These are phyloP conservation scores for Druon quercuslanigerum DNA, from an alignment of 1,140 invertebrate species.

Conservation along the genomic window DNA sequence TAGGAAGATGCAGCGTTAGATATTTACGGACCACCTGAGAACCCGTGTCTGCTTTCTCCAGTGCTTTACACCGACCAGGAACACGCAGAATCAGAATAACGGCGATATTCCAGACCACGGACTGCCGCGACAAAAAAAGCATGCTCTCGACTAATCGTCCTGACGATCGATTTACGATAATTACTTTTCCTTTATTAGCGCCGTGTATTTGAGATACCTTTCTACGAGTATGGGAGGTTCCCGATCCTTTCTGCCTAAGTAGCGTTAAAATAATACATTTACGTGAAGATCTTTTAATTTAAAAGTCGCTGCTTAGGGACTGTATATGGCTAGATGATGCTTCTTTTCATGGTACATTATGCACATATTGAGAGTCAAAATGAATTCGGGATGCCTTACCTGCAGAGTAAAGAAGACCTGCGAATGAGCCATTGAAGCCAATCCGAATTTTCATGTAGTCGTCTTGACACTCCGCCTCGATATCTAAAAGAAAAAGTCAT, in stretches of 20 bases:
- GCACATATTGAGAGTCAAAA: not conserved
- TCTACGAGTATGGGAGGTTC: constrained; percentile 36
- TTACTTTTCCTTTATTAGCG: constrained; percentile 47
- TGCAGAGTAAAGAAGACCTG: constrained; percentile 91
- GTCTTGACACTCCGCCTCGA: constrained; percentile 95
- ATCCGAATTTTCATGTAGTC: constrained; percentile 96
- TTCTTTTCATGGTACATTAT: not conserved
- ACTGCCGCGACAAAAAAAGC: constrained; percentile 35
- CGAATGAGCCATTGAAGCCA: constrained; percentile 93
- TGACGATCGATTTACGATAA: constrained; percentile 52
- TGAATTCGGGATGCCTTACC: constrained; percentile 73
- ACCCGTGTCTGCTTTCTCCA: constrained; percentile 8
- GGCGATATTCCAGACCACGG: constrained; percentile 44
- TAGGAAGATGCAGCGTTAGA: constrained; percentile 26
- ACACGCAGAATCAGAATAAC: constrained; percentile 49
- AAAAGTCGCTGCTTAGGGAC: not conserved
- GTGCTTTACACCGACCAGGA: constrained; percentile 12
- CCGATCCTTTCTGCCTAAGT: not conserved
- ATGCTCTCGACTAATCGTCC: constrained; percentile 40
- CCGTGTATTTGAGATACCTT: constrained; percentile 28
- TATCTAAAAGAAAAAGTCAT: constrained; percentile 80
- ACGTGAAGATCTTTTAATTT: not conserved
- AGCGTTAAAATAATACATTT: not conserved
- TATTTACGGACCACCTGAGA: constrained; percentile 31
- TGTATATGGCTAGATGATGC: too few species aligned